A percentile compares a stretch with the other conserved stretches of the same genome.
Evolutionary conservation across 2,888 invertebrate species (phyloP).

Genomic region (Dasypogon diadema): DNA sequence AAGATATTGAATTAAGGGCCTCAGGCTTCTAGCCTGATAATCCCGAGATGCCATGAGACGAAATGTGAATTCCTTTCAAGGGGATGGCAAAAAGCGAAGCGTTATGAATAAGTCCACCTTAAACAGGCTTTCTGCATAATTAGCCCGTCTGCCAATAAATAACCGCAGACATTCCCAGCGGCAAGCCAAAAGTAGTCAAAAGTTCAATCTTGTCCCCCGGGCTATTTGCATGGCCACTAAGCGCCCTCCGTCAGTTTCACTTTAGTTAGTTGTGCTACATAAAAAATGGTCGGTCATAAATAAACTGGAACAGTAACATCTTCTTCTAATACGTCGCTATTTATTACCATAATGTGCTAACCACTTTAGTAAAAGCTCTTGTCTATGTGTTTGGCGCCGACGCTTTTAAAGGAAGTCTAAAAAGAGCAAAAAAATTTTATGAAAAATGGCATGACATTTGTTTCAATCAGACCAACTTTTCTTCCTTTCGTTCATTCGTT

Average conservation of each 20-base stretch:
- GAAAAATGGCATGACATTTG: slow-evolving; percentile 56
- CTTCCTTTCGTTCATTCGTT: slow-evolving; percentile 1
- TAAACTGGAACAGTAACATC: slow-evolving; percentile 54
- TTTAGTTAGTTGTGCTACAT: slow-evolving; percentile 29
- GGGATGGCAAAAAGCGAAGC: background rate
- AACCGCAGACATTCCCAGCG: slow-evolving; percentile 6
- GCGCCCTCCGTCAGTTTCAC: slow-evolving; percentile 4
- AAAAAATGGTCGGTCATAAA: slow-evolving; percentile 48
- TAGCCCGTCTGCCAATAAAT: slow-evolving; percentile 38
- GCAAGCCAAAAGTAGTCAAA: slow-evolving; percentile 7
- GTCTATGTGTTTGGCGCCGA: slow-evolving; percentile 55
- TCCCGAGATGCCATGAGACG: background rate
- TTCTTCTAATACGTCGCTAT: slow-evolving; percentile 56
- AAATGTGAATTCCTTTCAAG: background rate
- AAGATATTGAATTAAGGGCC: slow-evolving; percentile 39
- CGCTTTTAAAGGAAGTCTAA: slow-evolving; percentile 54
- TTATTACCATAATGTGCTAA: slow-evolving; percentile 57
- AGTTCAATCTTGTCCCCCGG: slow-evolving; percentile 38
- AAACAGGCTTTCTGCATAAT: slow-evolving; percentile 50
- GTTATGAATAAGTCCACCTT: slow-evolving; percentile 48
- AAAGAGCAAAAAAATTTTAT: slow-evolving; percentile 48
- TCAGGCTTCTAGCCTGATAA: slow-evolving; percentile 24
- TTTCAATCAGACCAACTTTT: slow-evolving; percentile 55
- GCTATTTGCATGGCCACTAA: slow-evolving; percentile 45
- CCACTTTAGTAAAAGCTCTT: slow-evolving; percentile 55